These are phyloP conservation scores for Pilophorus perplexus DNA, from an alignment of 2,888 invertebrate species.

Conservation along the genomic window DNA sequence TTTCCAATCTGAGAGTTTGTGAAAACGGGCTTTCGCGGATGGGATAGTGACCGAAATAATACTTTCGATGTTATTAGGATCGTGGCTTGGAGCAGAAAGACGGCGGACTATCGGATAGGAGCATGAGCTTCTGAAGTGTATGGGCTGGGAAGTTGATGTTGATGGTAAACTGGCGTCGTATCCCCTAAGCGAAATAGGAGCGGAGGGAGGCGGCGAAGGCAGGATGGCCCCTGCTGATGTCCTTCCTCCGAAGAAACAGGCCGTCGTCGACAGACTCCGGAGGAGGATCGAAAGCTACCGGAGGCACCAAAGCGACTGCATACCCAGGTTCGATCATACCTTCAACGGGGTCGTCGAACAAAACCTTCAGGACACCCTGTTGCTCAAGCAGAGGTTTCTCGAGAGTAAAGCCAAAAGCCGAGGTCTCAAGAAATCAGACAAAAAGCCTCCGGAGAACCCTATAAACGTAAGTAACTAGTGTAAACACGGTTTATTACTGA, in stretches of 20 bases:
- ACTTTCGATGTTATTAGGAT: too few relatives aligned
- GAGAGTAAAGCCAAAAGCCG: constrained; percentile 82
- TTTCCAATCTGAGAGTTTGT: neutral
- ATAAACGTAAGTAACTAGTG: constrained; percentile 22
- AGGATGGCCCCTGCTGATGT: constrained; percentile 60
- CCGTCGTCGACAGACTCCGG: constrained; percentile 78
- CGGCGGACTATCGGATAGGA: too few relatives aligned
- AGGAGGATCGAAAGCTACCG: constrained; percentile 86
- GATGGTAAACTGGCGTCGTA: constrained; percentile 41
- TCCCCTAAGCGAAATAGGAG: constrained; percentile 36
- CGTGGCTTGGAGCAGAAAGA: too few relatives aligned
- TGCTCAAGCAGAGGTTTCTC: constrained; percentile 83
- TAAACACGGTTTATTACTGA: neutral
- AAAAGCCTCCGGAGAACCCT: constrained; percentile 63
- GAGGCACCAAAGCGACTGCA: constrained; percentile 78
- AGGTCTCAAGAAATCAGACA: constrained; percentile 71
- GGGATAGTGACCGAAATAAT: too few relatives aligned
- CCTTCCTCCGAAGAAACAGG: constrained; percentile 75
- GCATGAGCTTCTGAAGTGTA: constrained; percentile 10
- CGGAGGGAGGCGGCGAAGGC: constrained; percentile 35
- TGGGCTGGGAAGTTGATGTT: constrained; percentile 32
- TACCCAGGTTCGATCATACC: constrained; percentile 83
- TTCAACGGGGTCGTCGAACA: constrained; percentile 85
- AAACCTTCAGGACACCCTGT: constrained; percentile 83
- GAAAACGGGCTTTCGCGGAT: neutral